phyloP scores from a whole-genome alignment of 30 jellyfish, hydroid and myxozoan species.

The Pelagia noctiluca region DNA sequence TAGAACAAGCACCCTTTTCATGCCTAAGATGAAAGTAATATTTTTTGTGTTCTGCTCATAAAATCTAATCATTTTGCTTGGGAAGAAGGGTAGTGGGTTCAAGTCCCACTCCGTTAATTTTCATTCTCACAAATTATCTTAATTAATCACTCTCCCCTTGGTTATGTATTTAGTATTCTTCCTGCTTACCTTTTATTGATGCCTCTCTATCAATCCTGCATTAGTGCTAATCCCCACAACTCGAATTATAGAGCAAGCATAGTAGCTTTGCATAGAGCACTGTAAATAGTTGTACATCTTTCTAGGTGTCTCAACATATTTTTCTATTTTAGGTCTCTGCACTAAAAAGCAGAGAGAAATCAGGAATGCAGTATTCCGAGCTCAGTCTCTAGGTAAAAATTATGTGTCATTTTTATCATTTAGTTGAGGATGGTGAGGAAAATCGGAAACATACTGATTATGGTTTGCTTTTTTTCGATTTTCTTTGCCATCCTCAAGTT shows the following conservation, averaged over 20 bases:
- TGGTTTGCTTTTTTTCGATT: neutral
- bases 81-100: too few relatives aligned
- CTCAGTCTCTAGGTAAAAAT: conserved; percentile 68
- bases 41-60: neutral
- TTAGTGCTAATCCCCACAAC: neutral
- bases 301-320: too few relatives aligned
- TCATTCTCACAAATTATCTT: too few relatives aligned
- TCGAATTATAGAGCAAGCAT: neutral
- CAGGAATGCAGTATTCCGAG: conserved; percentile 68
- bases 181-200: too few relatives aligned
- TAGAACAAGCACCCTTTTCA: neutral
- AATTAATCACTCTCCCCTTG: too few relatives aligned
- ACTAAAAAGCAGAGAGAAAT: conserved; percentile 78
- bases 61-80: too few relatives aligned
- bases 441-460: too few relatives aligned
- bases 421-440: too few relatives aligned
- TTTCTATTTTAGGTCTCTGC: conserved; percentile 72
- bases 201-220: neutral
- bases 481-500: neutral
- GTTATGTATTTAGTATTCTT: too few relatives aligned
- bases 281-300: neutral
- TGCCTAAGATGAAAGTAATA: neutral
- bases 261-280: neutral
- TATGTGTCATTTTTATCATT: neutral
- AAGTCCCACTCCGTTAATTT: too few relatives aligned